Conservation (phyloP, 1,140 invertebrate species). For the Caenorhabditis elegans region WBcel235 BX284602.5:7172001-7172500, state of each 20-base stretch:
- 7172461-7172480: not conserved
- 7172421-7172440: constrained; percentile 70
- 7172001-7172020: too few species aligned
- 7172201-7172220: too few species aligned
- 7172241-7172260: not conserved
- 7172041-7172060: too few species aligned
- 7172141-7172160: too few species aligned
- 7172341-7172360: constrained; percentile 56
- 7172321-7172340: not conserved
- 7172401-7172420: constrained; percentile 84
- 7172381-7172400: constrained; percentile 77
- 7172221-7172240: not conserved
- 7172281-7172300: not conserved
- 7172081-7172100: too few species aligned
- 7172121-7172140: too few species aligned
- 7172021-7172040: too few species aligned
- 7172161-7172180: too few species aligned
- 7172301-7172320: constrained; percentile 8
- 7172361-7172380: constrained; percentile 74
- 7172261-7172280: not conserved
- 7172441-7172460: constrained; percentile 54
- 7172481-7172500: constrained; percentile 53
- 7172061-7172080: too few species aligned
- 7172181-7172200: too few species aligned
- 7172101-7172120: too few species aligned